phyloP scores from a whole-genome alignment of 2,888 invertebrate species.

The Leptinotarsa haldemani region DNA sequence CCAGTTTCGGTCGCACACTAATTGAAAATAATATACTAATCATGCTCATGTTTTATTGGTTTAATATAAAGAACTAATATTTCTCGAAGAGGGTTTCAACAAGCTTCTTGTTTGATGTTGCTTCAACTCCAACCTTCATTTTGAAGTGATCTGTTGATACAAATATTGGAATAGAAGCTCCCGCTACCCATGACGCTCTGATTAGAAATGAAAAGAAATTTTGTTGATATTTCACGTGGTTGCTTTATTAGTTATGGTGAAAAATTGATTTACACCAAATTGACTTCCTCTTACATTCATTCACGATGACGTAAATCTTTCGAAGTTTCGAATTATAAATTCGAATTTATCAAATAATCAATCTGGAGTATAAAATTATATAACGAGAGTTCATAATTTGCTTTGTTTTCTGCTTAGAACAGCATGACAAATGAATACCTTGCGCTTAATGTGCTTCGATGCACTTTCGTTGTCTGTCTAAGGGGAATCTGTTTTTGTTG shows the following conservation, averaged over 20 bases:
- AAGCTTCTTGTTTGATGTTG: too few species aligned
- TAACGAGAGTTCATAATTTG: constrained; percentile 7
- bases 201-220: too few species aligned
- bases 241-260: background rate
- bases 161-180: too few species aligned
- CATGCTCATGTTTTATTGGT: too few species aligned
- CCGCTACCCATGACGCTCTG: too few species aligned
- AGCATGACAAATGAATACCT: constrained; percentile 13
- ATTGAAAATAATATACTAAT: too few species aligned
- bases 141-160: too few species aligned
- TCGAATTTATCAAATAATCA: constrained; percentile 8
- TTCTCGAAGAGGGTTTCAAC: too few species aligned
- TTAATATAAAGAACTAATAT: too few species aligned
- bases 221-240: background rate
- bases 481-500: background rate
- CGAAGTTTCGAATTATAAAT: background rate
- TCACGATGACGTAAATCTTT: background rate
- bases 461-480: constrained; percentile 8
- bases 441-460: constrained; percentile 16
- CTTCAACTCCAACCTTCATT: too few species aligned
- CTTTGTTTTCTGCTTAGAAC: constrained; percentile 6
- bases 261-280: background rate
- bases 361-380: constrained; percentile 8
- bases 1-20: too few species aligned
- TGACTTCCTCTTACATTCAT: background rate